phyloP scores from a whole-genome alignment of 1,140 invertebrate genomes.

The Zaprionus gabonicus region DNA sequence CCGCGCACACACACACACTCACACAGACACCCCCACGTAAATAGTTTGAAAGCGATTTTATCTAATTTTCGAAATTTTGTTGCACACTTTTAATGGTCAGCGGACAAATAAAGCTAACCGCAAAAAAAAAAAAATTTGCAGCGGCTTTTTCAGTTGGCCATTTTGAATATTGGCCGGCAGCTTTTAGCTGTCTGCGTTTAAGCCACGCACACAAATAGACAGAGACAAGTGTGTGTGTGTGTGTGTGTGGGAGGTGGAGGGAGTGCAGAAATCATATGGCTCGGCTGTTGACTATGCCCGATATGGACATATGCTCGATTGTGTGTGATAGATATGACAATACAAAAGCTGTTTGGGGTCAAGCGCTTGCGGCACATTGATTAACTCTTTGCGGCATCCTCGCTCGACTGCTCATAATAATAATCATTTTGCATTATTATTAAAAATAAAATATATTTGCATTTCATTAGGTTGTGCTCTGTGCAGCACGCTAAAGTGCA shows the following conservation, averaged over 20 bases:
- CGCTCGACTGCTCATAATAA: constrained; percentile 35
- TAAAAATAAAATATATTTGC: constrained; percentile 49
- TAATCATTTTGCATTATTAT: constrained; percentile 62
- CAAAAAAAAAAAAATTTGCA: constrained; percentile 33
- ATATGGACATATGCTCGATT: constrained; percentile 6
- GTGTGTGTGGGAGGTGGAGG: not conserved
- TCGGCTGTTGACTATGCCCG: not conserved
- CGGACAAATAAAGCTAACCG: constrained; percentile 37
- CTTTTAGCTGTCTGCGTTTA: constrained; percentile 40
- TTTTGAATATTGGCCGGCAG: constrained; percentile 35
- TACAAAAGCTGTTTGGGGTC: constrained; percentile 41
- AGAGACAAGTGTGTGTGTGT: constrained; percentile 2
- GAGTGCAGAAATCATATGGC: not conserved
- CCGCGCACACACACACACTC: not conserved
- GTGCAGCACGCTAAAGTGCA: not conserved
- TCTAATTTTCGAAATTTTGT: constrained; percentile 52
- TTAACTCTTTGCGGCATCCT: constrained; percentile 63
- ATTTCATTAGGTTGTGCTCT: constrained; percentile 35
- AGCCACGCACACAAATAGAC: constrained; percentile 7
- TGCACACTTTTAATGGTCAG: constrained; percentile 42
- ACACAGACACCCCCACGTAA: constrained; percentile 1
- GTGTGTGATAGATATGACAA: constrained; percentile 40
- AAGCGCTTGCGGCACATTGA: constrained; percentile 63
- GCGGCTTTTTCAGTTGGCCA: constrained; percentile 30
- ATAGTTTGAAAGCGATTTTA: constrained; percentile 44